A percentile compares a stretch with the other conserved stretches of the same genome.
Evolutionary conservation across 1,140 invertebrate genomes (phyloP).

Genomic region (Neodiprion lecontei): DNA sequence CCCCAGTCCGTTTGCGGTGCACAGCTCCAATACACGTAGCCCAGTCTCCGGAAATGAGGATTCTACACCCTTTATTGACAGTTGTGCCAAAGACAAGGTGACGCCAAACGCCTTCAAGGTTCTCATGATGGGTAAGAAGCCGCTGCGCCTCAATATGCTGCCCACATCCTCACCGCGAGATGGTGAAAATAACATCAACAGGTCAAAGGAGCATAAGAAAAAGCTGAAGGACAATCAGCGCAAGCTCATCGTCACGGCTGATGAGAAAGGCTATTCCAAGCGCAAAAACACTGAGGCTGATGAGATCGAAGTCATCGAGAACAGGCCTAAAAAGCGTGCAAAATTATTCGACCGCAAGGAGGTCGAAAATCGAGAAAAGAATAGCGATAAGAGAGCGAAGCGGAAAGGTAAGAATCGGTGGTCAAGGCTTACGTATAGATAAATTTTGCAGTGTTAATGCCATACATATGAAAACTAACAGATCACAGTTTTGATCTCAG

Average conservation of each 20-base stretch:
- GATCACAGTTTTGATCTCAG: too few species aligned
- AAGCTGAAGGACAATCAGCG: constrained; percentile 35
- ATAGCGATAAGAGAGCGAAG: constrained; percentile 37
- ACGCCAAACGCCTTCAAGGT: constrained; percentile 45
- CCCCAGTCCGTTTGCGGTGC: constrained; percentile 35
- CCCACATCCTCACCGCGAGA: constrained; percentile 8
- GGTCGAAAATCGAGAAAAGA: constrained; percentile 29
- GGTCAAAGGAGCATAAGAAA: constrained; percentile 22
- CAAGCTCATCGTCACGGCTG: constrained; percentile 37
- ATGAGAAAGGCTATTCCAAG: constrained; percentile 45
- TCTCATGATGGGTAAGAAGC: constrained; percentile 40
- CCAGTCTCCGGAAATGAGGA: not conserved
- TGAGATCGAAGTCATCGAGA: constrained; percentile 44
- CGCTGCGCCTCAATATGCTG: constrained; percentile 19
- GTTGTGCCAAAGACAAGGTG: constrained; percentile 9
- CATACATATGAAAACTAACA: too few species aligned
- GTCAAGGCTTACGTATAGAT: too few species aligned
- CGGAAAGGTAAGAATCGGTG: constrained; percentile 20
- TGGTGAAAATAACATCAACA: constrained; percentile 15
- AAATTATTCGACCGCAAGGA: constrained; percentile 38
- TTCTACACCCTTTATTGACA: not conserved
- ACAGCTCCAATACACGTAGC: not conserved
- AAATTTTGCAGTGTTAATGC: too few species aligned
- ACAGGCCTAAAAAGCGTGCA: constrained; percentile 38
- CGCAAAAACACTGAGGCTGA: constrained; percentile 42